Evolutionary conservation across 2,797 vertebrate species (phyloP).

Genomic region (Phalanger gymnotis): DNA sequence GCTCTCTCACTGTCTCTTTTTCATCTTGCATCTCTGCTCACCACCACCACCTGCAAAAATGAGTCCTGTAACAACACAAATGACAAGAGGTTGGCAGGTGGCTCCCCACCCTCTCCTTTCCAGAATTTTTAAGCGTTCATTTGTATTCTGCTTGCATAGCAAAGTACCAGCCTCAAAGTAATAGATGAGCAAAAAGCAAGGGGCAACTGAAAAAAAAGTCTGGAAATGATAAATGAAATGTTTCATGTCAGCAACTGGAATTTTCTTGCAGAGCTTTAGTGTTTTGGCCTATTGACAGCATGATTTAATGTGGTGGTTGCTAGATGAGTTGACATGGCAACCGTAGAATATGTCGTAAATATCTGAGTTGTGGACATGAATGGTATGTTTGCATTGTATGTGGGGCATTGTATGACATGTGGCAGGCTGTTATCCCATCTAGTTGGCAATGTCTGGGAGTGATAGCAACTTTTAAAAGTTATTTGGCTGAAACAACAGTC

Average conservation of each 20-base stretch:
- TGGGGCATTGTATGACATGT: slow-evolving; percentile 82
- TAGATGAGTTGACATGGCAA: slow-evolving; percentile 86
- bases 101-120: background rate
- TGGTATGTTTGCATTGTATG: slow-evolving; percentile 85
- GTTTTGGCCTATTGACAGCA: slow-evolving; percentile 81
- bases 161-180: slow-evolving; percentile 62
- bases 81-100: background rate
- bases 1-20: background rate
- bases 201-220: slow-evolving; percentile 58
- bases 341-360: slow-evolving; percentile 86
- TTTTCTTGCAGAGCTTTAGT: slow-evolving; percentile 76
- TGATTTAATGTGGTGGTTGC: slow-evolving; percentile 82
- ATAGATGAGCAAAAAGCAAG: slow-evolving; percentile 50
- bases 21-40: slow-evolving; percentile 21
- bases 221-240: slow-evolving; percentile 80
- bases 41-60: slow-evolving; percentile 39
- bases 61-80: slow-evolving; percentile 40
- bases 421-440: slow-evolving; percentile 77
- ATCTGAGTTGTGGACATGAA: slow-evolving; percentile 84
- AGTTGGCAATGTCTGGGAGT: slow-evolving; percentile 75
- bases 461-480: slow-evolving; percentile 71
- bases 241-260: slow-evolving; percentile 78
- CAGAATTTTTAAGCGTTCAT: slow-evolving; percentile 63
- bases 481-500: slow-evolving; percentile 70
- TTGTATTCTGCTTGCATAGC: slow-evolving; percentile 77